Conservation (phyloP, 64 coral and sea anemone species). For the Montipora sp. region DNA sequence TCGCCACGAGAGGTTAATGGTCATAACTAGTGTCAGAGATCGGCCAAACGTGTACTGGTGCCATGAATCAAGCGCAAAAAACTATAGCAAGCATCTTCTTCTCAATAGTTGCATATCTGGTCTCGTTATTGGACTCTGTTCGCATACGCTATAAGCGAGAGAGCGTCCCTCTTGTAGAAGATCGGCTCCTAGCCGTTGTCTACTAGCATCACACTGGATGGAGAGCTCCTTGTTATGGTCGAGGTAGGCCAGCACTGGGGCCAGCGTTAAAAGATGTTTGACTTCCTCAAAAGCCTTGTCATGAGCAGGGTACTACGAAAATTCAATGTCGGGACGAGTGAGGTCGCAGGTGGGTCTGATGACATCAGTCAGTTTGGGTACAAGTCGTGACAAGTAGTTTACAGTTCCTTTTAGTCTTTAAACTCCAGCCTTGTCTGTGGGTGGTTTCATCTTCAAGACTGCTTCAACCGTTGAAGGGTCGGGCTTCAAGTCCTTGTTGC, state of each 20-base stretch:
- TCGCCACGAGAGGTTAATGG: background rate
- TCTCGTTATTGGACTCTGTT: background rate
- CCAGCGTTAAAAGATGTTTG: no score
- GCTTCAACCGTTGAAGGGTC: conserved; percentile 33
- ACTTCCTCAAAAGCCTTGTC: no score
- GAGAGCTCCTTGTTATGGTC: background rate
- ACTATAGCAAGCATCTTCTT: conserved; percentile 6
- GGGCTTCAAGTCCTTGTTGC: background rate
- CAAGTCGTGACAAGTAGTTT: background rate
- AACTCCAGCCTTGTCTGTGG: conserved; percentile 1
- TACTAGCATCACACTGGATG: conserved; percentile 12
- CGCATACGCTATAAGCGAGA: background rate
- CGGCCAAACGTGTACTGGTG: conserved; percentile 16
- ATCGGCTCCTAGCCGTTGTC: background rate
- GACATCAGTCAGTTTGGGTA: background rate
- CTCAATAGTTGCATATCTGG: conserved; percentile 13
- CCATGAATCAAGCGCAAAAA: background rate
- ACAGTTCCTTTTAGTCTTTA: conserved; percentile 29
- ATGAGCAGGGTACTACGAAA: no score
- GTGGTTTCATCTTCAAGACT: background rate
- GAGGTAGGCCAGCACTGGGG: background rate
- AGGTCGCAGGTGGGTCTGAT: conserved; percentile 3
- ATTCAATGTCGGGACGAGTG: no score
- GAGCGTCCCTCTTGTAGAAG: background rate
- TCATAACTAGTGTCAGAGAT: background rate